Conservation (phyloP, 2,113 vertebrate species). For the Tenebrosternarchus preto region DNA sequence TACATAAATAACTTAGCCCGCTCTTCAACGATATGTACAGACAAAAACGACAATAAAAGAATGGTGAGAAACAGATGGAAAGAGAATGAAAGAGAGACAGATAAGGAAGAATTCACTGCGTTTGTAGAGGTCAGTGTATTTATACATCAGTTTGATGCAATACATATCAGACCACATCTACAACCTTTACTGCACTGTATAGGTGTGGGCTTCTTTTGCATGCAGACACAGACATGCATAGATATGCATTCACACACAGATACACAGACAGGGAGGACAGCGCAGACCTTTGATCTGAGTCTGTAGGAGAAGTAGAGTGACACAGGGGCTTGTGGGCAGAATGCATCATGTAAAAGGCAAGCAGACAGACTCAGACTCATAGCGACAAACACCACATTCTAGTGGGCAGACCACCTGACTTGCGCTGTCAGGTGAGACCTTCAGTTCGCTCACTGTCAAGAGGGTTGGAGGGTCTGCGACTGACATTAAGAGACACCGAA, state of each 20-base stretch:
- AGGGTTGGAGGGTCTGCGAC: not conserved
- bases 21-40: not conserved
- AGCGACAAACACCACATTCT: slow-evolving; percentile 37
- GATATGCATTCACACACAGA: slow-evolving; percentile 16
- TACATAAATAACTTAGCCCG: not conserved
- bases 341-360: slow-evolving; percentile 38
- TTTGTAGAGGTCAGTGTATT: not conserved
- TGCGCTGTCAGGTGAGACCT: slow-evolving; percentile 29
- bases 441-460: slow-evolving; percentile 17
- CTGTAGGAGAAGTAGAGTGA: slow-evolving; percentile 23
- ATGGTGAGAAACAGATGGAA: not conserved
- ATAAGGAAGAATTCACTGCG: not conserved
- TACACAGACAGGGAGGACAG: slow-evolving; percentile 16
- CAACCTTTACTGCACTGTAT: not conserved
- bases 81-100: not conserved
- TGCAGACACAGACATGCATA: slow-evolving; percentile 13
- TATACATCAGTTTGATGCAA: not conserved
- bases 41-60: not conserved
- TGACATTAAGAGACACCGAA: slow-evolving; percentile 9
- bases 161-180: not conserved
- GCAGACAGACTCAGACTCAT: slow-evolving; percentile 33
- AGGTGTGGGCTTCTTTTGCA: slow-evolving; percentile 17
- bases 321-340: slow-evolving; percentile 45
- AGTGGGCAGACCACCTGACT: slow-evolving; percentile 14
- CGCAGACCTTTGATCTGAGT: slow-evolving; percentile 23